Evolutionary conservation across 1,140 invertebrate genomes (phyloP), one percentile per base, ranked within the genome.

Genomic region (Pomacea maculata): DNA sequence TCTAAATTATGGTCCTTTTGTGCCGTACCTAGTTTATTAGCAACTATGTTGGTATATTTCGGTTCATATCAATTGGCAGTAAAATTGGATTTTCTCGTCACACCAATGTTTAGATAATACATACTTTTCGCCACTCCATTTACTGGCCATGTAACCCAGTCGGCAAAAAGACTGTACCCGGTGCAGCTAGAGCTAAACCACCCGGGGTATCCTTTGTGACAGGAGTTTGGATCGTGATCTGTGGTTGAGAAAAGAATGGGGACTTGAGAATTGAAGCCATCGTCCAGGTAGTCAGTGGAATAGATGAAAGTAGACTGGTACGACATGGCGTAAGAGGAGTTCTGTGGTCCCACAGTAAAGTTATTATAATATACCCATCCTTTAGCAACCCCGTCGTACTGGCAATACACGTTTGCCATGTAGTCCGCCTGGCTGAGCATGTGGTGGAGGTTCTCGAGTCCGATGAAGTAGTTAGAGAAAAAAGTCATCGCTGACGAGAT

Each of bases 401-500:
- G 11, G 11, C 25, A 21, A 52, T 34, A 73, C 25, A 73, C 52
- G 34, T 73, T 11, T 11, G 11, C 15, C 9, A 34, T n/a, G 52
- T 73, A 73, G 10, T 29, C 71, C 6, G 71, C 71, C 45, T 73
- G 71, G 10, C 21, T 19, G 10, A 73, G 29, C 19, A 73, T n/a
- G 34, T 73, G 34, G 71, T 73, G 71, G 52, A 73, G 71, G 45
- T 73, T 73, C 10, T 73, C 71, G n/a, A 73, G 71, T 21, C 71
- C 71, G 7, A 73, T 54, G 71, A 73, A 73, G 71, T 45, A 73
- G 45, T 73, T 21, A 7, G 25, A 15, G 9, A 1, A 73, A 52
- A 21, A 15, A 12, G 1, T 25, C 25, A 34, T 73, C 12, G 21
- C 52, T 15, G 25, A 21, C 19, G 34, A 52, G 71, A 1, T 29